A percentile compares a stretch with the other conserved stretches of the same genome.
These are phyloP conservation scores for Australoheros scitulus DNA, from an alignment of 2,113 vertebrate genomes.

Conservation along the genomic window DNA sequence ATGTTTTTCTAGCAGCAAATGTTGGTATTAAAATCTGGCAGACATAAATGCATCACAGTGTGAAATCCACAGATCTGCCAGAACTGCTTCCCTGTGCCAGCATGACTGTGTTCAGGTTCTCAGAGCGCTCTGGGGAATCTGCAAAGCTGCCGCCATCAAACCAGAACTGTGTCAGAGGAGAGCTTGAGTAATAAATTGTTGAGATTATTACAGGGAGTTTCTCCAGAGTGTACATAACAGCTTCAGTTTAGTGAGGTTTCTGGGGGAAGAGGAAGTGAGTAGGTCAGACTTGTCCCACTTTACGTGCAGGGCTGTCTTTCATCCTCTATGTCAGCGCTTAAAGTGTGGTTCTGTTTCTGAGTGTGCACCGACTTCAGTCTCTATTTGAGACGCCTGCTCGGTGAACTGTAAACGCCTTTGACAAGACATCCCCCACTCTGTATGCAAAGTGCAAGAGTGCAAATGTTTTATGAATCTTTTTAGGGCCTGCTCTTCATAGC, in stretches of 20 bases:
- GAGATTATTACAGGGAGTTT: slow-evolving; percentile 50
- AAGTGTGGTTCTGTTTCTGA: slow-evolving; percentile 14
- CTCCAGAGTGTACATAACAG: slow-evolving; percentile 19
- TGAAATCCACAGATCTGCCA: slow-evolving; percentile 36
- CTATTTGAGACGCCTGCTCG: background rate
- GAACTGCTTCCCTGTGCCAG: slow-evolving; percentile 27
- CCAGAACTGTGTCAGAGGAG: slow-evolving; percentile 57
- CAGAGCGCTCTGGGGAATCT: slow-evolving; percentile 53
- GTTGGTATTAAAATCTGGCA: slow-evolving; percentile 49
- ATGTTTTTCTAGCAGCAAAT: slow-evolving; percentile 39
- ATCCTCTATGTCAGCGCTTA: background rate
- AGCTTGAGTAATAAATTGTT: slow-evolving; percentile 51
- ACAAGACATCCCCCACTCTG: slow-evolving; percentile 6
- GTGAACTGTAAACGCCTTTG: slow-evolving; percentile 16
- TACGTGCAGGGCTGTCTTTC: slow-evolving; percentile 14
- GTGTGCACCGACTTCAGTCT: slow-evolving; percentile 1
- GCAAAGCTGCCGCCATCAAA: slow-evolving; percentile 56
- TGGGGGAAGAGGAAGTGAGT: slow-evolving; percentile 18
- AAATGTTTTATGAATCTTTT: slow-evolving; percentile 51
- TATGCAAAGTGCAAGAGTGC: slow-evolving; percentile 21
- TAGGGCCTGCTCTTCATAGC: background rate
- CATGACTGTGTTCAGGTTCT: slow-evolving; percentile 32
- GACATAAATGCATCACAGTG: slow-evolving; percentile 43
- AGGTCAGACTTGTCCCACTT: slow-evolving; percentile 5
- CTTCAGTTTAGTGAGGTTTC: background rate